Evolutionary conservation across 2,797 vertebrate species (phyloP), one percentile per base, ranked within the genome.

Genomic region (Hippocampus kuda): DNA sequence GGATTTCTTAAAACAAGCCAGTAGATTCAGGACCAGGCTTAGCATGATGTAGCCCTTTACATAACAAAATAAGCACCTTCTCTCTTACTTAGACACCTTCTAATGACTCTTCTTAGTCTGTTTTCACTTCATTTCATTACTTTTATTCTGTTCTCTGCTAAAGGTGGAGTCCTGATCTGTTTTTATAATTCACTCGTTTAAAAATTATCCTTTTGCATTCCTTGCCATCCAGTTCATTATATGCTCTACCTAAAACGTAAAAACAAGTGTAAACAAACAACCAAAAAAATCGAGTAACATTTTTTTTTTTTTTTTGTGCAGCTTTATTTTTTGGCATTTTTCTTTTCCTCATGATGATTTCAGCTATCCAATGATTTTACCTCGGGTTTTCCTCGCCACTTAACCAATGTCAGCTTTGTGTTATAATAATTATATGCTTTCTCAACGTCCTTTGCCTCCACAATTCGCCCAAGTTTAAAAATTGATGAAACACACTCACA

Each of bases 1-100:
- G 76, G 78, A 80, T 84, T 87, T 88, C 80, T 87, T 71, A 74
- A 86, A 86, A 87, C 86, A 89, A 84, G 81, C 79, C 75, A 77
- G 75, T 62, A 80, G 77, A 78, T 81, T 72, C 78, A 84, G 78
- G 63, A 61, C 65, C 66, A 63, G 46, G 77, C 78, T 77, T 68
- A 64, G 69, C 74, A 70, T 4, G 53, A 65, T 75, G 69, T 70
- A 69, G 72, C 67, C 78, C 79, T 86, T 88, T 89, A 83, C 87
- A 82, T 89, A 90, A 91, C 87, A 72, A 81, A 87, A 80, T 69
- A 79, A 79, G 70, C 70, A 68, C 54, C 68, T 27, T 71, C 18
- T 41, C 68, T 75, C 18, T 26, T 63, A 72, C 73, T 73, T 61
- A 30, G 73, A 74, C 78, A 75, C 70, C 77, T 24, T 84, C 77